These are phyloP conservation scores for Dipodomys spectabilis DNA, from an alignment of 2,113 vertebrate species.

Conservation along the genomic window DNA sequence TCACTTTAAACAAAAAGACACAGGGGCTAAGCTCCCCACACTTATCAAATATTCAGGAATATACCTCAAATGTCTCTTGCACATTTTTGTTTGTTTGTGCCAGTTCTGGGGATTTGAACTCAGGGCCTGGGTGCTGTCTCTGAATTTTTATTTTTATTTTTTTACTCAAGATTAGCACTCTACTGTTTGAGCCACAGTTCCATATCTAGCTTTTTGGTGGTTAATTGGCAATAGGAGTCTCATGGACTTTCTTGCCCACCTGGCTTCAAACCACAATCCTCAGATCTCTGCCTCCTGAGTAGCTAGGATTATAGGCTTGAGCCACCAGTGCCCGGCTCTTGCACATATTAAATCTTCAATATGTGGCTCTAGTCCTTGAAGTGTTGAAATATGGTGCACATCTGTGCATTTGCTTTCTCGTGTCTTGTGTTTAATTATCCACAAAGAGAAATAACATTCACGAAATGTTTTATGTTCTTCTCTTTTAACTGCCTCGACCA, in stretches of 20 bases:
- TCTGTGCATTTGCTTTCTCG: conserved; percentile 67
- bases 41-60: conserved; percentile 17
- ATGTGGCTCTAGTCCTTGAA: neutral
- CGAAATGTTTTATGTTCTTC: conserved; percentile 72
- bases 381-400: conserved; percentile 69
- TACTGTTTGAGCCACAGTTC: too few species aligned
- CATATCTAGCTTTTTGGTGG: too few species aligned
- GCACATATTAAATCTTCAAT: conserved; percentile 13
- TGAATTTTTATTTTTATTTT: too few species aligned
- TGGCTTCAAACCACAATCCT: too few species aligned
- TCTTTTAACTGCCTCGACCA: conserved; percentile 74
- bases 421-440: conserved; percentile 75
- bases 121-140: too few species aligned
- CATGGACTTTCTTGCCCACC: too few species aligned
- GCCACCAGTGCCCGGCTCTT: neutral
- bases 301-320: too few species aligned
- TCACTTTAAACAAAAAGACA: conserved; percentile 35
- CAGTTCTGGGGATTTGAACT: too few species aligned
- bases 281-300: too few species aligned
- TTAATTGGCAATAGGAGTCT: too few species aligned
- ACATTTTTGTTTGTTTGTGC: too few species aligned
- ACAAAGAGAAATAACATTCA: conserved; percentile 57
- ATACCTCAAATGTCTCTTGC: conserved; percentile 4
- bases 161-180: too few species aligned
- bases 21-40: neutral